phyloP scores from a whole-genome alignment of 2,113 vertebrate genomes.

The Paradisaea rubra region DNA sequence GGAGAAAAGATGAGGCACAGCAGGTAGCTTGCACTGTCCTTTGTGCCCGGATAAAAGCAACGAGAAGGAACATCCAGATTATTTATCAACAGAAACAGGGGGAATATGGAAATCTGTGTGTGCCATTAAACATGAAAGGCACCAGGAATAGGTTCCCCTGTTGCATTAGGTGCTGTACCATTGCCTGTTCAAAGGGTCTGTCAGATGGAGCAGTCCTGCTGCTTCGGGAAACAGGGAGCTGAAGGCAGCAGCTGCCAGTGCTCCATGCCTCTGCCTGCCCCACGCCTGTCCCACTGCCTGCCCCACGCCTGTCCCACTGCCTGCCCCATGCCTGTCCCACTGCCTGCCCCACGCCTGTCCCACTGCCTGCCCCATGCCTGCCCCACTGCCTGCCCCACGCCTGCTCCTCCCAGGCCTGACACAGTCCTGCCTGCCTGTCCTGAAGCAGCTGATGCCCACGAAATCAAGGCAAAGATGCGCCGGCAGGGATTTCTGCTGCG shows the following conservation, averaged over 20 bases:
- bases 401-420: not conserved
- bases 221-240: not conserved
- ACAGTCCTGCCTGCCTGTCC: not conserved
- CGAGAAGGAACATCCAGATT: not conserved
- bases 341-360: not conserved
- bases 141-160: not conserved
- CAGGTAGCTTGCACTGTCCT: not conserved
- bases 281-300: not conserved
- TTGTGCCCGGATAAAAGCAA: not conserved
- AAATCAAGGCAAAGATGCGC: not conserved
- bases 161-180: not conserved
- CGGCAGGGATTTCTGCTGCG: not conserved
- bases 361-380: not conserved
- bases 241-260: not conserved
- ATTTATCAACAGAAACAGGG: not conserved
- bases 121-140: not conserved
- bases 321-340: not conserved
- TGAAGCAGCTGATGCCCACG: not conserved
- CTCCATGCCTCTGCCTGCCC: not conserved
- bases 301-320: not conserved
- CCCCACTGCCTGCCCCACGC: not conserved
- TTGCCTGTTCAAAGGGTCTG: not conserved
- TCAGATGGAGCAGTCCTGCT: not conserved
- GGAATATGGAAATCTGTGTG: not conserved
- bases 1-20: constrained; percentile 3